phyloP scores from a whole-genome alignment of 2,113 vertebrate genomes.

The Paralichthys olivaceus region DNA sequence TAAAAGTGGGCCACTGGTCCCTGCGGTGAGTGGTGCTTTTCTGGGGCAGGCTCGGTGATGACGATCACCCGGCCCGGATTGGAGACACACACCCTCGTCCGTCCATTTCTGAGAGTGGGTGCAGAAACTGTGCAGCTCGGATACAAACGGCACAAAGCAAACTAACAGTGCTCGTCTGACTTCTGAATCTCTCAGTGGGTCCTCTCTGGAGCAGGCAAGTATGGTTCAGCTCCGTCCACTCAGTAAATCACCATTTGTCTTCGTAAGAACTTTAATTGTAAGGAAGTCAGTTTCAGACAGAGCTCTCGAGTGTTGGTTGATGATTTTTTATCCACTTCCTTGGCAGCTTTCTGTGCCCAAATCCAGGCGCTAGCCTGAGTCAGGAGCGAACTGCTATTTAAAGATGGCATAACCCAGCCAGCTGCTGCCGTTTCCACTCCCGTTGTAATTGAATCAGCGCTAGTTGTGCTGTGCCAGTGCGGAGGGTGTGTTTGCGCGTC shows the following conservation, averaged over 20 bases:
- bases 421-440: constrained; percentile 72
- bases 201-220: constrained; percentile 34
- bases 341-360: constrained; percentile 51
- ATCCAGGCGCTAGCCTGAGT: constrained; percentile 24
- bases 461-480: constrained; percentile 46
- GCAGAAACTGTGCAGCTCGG: constrained; percentile 37
- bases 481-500: constrained; percentile 54
- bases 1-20: constrained; percentile 83
- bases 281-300: neutral
- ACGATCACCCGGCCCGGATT: constrained; percentile 77
- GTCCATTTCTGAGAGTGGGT: constrained; percentile 61
- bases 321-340: constrained; percentile 40
- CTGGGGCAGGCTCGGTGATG: constrained; percentile 80
- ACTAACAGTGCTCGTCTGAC: constrained; percentile 29
- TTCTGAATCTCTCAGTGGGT: constrained; percentile 19
- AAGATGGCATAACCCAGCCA: constrained; percentile 74
- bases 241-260: neutral
- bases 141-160: constrained; percentile 40
- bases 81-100: constrained; percentile 70
- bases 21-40: constrained; percentile 79
- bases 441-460: constrained; percentile 73
- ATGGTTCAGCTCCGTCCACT: constrained; percentile 25
- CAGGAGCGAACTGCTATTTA: constrained; percentile 73
- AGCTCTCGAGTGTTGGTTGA: constrained; percentile 27
- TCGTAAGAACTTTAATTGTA: neutral